A percentile compares a stretch with the other conserved stretches of the same genome.
These are phyloP conservation scores for Diplodus sargus DNA, from an alignment of 2,797 vertebrate genomes.

Conservation along the genomic window DNA sequence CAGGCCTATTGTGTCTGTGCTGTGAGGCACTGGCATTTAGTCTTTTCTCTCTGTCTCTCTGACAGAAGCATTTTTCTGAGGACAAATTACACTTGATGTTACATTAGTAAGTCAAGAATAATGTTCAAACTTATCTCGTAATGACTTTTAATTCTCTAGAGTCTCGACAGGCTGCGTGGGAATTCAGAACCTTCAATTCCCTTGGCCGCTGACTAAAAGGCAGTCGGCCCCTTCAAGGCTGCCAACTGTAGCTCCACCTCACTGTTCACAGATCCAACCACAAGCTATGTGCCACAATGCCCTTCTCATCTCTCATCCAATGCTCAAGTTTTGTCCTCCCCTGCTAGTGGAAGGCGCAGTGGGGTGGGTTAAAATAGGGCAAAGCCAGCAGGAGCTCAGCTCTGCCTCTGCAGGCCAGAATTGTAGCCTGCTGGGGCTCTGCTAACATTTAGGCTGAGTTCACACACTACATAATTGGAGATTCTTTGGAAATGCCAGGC, in stretches of 20 bases:
- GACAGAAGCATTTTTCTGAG: not conserved
- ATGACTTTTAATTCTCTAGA: not conserved
- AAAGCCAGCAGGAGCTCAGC: not conserved
- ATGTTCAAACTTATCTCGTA: not conserved
- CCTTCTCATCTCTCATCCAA: not conserved
- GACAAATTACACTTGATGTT: not conserved
- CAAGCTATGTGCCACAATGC: too few relatives aligned
- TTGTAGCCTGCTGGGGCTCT: too few relatives aligned
- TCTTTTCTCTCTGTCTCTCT: too few relatives aligned
- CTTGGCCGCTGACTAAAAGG: slow-evolving; percentile 1
- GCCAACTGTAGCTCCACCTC: not conserved
- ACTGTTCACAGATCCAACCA: not conserved
- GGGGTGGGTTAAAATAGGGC: not conserved
- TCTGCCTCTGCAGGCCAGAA: not conserved
- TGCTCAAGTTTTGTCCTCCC: not conserved
- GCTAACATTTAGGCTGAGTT: too few relatives aligned
- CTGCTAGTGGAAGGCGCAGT: not conserved
- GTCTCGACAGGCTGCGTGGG: not conserved
- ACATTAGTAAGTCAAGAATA: not conserved
- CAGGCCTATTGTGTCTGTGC: not conserved
- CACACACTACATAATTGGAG: too few relatives aligned
- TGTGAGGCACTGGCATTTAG: not conserved
- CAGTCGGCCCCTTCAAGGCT: not conserved
- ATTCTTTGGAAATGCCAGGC: too few relatives aligned
- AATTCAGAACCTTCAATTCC: not conserved